A percentile compares a stretch with the other conserved stretches of the same genome.
These are phyloP conservation scores for Xiphias gladius DNA, from an alignment of 2,113 vertebrate genomes.

Conservation along the genomic window DNA sequence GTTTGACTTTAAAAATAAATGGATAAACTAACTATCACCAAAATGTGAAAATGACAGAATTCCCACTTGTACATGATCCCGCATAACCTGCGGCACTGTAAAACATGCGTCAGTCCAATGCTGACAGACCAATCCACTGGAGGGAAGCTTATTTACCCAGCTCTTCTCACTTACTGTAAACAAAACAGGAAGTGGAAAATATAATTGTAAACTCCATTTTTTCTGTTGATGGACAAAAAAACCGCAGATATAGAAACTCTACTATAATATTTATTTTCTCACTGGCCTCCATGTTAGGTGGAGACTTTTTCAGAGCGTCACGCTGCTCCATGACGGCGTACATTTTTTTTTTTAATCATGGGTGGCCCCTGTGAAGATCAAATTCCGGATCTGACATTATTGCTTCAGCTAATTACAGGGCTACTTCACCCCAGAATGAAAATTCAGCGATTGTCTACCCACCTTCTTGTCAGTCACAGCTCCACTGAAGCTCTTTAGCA, in stretches of 20 bases:
- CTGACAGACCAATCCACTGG: conserved; percentile 31
- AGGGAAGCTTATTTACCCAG: conserved; percentile 18
- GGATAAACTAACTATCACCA: too few relatives aligned
- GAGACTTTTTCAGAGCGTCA: background rate
- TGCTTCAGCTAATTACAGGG: conserved; percentile 8
- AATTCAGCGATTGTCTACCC: background rate
- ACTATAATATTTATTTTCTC: conserved; percentile 46
- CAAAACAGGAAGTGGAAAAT: conserved; percentile 34
- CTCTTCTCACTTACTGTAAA: conserved; percentile 28
- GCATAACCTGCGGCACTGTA: background rate
- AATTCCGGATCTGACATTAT: background rate
- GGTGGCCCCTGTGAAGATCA: conserved; percentile 42
- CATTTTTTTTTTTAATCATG: conserved; percentile 4
- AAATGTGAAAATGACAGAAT: conserved; percentile 7
- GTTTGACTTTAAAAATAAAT: too few relatives aligned
- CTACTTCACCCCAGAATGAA: conserved; percentile 2
- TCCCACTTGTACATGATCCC: background rate
- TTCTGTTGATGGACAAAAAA: conserved; percentile 42
- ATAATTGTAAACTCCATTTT: conserved; percentile 36
- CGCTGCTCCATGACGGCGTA: background rate
- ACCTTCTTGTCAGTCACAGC: background rate
- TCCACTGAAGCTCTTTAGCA: background rate
- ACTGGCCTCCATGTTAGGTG: conserved; percentile 1
- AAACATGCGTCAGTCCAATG: background rate
- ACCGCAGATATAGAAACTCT: conserved; percentile 20